Base-by-base conservation (phyloP, 2,888 invertebrate genomes). In the Ephialtes manifestator region DNA sequence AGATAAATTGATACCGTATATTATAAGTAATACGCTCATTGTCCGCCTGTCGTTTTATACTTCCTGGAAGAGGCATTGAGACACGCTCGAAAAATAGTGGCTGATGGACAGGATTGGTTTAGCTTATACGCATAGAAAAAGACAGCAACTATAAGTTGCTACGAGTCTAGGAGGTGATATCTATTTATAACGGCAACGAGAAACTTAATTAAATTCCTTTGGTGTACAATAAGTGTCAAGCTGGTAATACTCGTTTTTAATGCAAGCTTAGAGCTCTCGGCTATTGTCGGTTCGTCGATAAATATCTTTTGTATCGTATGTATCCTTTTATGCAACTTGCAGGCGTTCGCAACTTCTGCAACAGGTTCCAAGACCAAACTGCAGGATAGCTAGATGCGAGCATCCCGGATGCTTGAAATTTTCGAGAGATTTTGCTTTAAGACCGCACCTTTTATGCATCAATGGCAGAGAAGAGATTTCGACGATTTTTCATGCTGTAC, bases 161-260 rank as follows among this genome's bases (percentile, higher is more conserved):
- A 18, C 15, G 58, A 39, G 53, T 39, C 43, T 24, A 48, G 60
- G 5, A 60, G n/a, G n/a, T n/a, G n/a, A n/a, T n/a, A 48, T 78
- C 51, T 51, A 78, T 78, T 70, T 60, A 70, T 31, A 70, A 78
- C 31, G 43, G 31, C 4, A 31, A 58, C 48, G 35, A 20, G 67
- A 51, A 78, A 85, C 65, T 76, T 85, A 85, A 85, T 85, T 85
- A 80, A 85, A 85, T 80, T 85, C 76, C 65, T 51, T 67, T 65
- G 72, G 58, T 53, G 48, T 31, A 70, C 70, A 75, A 85, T 77
- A 77, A 82, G 79, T 80, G 85, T 85, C 85, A 80, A 31, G 39
- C 46, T 10, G 43, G 46, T 68, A 78, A 65, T 76, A 72, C 24
- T 60, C 60, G 71, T 79, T 72, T 77, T 67, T 72, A 77, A 85